Evolutionary conservation across 2,797 vertebrate species (phyloP).

Genomic region (Acipenser ruthenus): DNA sequence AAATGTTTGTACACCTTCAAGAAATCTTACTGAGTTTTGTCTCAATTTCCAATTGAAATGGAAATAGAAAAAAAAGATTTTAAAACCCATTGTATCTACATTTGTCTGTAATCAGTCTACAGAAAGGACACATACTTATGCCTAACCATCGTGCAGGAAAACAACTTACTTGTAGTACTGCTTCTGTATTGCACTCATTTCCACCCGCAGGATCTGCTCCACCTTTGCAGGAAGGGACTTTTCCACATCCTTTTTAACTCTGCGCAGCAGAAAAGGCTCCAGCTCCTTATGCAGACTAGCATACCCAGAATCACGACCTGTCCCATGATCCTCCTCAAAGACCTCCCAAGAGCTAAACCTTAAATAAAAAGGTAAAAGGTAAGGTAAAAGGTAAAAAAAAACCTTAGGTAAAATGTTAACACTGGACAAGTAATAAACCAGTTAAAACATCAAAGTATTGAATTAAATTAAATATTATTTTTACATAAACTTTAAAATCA

Average conservation of each 20-base stretch:
- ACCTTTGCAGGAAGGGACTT: slow-evolving; percentile 97
- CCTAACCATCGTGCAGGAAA: too few relatives aligned
- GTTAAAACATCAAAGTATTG: too few relatives aligned
- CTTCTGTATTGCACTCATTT: slow-evolving; percentile 97
- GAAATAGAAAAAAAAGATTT: background rate
- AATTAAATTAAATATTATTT: background rate
- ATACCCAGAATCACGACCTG: slow-evolving; percentile 91
- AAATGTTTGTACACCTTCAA: background rate
- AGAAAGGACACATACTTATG: too few relatives aligned
- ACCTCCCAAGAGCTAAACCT: slow-evolving; percentile 97
- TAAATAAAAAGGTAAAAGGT: background rate
- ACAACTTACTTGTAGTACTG: slow-evolving; percentile 70
- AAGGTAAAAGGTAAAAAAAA: too few relatives aligned
- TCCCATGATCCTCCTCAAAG: slow-evolving; percentile 95
- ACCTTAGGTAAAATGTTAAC: background rate
- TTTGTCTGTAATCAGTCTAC: too few relatives aligned
- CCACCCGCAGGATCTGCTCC: slow-evolving; percentile 93
- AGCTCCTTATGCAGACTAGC: slow-evolving; percentile 95
- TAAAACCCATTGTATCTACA: too few relatives aligned
- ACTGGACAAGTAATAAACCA: background rate
- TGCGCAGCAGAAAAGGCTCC: slow-evolving; percentile 87
- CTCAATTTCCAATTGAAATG: background rate
- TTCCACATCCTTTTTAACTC: slow-evolving; percentile 98
- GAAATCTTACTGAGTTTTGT: background rate
- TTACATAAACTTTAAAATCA: background rate